Conservation (phyloP, 1,140 invertebrate species). For the Drosophila kikkawai region DNA sequence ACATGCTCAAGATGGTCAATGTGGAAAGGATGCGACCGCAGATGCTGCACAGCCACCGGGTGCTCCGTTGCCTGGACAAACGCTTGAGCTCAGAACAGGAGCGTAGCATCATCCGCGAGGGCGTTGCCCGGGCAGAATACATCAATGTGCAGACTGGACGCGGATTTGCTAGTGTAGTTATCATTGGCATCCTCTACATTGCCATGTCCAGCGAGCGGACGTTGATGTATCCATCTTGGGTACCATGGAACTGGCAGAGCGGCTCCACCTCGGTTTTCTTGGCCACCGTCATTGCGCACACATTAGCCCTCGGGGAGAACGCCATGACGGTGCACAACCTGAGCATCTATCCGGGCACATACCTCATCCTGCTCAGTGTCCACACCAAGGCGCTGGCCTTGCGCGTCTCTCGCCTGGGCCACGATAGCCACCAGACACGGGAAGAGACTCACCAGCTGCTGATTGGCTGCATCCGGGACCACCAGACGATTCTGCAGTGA, state of each 20-base stretch:
- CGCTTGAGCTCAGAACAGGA: constrained; percentile 29
- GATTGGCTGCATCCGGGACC: constrained; percentile 57
- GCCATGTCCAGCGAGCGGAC: constrained; percentile 20
- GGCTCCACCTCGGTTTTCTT: constrained; percentile 4
- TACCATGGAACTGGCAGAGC: constrained; percentile 63
- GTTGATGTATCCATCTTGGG: constrained; percentile 59
- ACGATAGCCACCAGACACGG: background rate
- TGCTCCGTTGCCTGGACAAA: constrained; percentile 49
- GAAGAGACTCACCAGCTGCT: constrained; percentile 5
- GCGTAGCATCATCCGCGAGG: constrained; percentile 5
- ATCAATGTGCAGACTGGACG: background rate
- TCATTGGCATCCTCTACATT: background rate
- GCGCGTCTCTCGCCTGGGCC: constrained; percentile 46
- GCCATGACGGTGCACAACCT: constrained; percentile 15
- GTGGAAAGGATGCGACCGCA: constrained; percentile 14
- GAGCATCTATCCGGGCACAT: constrained; percentile 64
- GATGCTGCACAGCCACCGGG: constrained; percentile 19
- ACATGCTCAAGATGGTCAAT: constrained; percentile 53
- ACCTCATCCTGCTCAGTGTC: constrained; percentile 60
- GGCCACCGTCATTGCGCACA: constrained; percentile 19
- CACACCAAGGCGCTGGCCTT: constrained; percentile 61
- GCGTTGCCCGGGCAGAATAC: background rate
- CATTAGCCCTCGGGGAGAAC: background rate
- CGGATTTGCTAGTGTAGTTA: background rate
- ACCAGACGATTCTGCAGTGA: constrained; percentile 58